Evolutionary conservation across 2,888 invertebrate genomes (phyloP).

Genomic region (Drosophila buzzatii): DNA sequence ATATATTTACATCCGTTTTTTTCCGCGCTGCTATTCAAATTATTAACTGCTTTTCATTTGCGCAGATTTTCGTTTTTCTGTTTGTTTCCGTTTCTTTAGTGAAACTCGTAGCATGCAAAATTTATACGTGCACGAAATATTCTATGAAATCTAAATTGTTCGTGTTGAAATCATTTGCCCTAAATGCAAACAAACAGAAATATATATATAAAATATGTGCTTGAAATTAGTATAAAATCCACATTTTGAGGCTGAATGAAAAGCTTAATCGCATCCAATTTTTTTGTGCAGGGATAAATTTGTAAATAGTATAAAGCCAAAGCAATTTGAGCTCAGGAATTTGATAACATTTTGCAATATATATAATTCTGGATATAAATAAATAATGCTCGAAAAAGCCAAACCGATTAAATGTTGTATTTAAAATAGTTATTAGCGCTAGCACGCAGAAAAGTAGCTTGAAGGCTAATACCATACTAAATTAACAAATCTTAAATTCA

Average conservation of each 20-base stretch:
- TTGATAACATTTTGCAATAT: neutral
- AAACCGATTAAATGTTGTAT: neutral
- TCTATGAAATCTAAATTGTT: slow-evolving; percentile 62
- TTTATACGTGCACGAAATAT: slow-evolving; percentile 49
- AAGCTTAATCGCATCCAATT: slow-evolving; percentile 6
- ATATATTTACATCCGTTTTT: slow-evolving; percentile 3
- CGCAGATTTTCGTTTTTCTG: neutral
- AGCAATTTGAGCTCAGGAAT: neutral
- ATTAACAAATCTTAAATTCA: too few relatives aligned
- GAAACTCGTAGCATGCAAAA: slow-evolving; percentile 39
- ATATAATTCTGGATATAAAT: neutral
- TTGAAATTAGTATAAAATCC: slow-evolving; percentile 13
- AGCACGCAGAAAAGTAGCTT: too few relatives aligned
- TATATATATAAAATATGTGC: slow-evolving; percentile 10
- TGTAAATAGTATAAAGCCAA: neutral
- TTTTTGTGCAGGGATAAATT: neutral
- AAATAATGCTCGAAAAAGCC: neutral
- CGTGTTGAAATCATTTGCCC: slow-evolving; percentile 43
- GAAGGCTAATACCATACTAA: too few relatives aligned
- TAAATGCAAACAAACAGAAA: slow-evolving; percentile 20
- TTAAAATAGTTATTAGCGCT: too few relatives aligned
- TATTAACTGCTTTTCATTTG: slow-evolving; percentile 72
- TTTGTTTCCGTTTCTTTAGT: slow-evolving; percentile 3
- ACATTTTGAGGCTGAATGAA: slow-evolving; percentile 11
- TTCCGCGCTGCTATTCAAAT: slow-evolving; percentile 43